Percentiles rank a stretch among this genome's conserved stretches.
Evolutionary conservation across 2,888 invertebrate species (phyloP).

Genomic region (Oscheius myriophilus): DNA sequence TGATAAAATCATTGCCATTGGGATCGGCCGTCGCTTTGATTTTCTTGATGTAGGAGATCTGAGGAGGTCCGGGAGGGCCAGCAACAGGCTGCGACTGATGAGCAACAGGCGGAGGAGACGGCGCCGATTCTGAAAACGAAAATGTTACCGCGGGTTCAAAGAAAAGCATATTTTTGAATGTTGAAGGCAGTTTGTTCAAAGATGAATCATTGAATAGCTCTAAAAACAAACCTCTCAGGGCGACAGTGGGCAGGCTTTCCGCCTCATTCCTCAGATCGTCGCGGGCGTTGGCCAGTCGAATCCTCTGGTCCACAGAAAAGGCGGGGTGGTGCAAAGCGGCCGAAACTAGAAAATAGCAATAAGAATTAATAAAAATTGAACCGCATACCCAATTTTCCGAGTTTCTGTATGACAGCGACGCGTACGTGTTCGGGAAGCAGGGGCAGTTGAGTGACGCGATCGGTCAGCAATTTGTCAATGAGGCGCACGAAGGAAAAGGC

Average conservation of each 20-base stretch:
- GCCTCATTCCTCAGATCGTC: conserved; percentile 24
- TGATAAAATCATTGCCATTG: conserved; percentile 5
- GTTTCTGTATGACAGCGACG: conserved; percentile 31
- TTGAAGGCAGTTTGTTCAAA: background rate
- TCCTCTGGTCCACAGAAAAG: conserved; percentile 34
- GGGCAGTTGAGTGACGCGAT: conserved; percentile 22
- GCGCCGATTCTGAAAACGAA: background rate
- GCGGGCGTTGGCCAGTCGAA: conserved; percentile 30
- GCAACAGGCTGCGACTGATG: background rate
- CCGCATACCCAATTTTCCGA: conserved; percentile 31
- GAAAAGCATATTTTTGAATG: background rate
- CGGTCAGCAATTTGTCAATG: conserved; percentile 24
- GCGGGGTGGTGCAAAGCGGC: conserved; percentile 51
- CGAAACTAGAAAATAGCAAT: conserved; percentile 31
- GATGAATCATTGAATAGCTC: no score
- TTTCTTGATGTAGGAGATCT: background rate
- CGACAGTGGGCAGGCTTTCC: background rate
- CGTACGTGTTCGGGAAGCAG: conserved; percentile 26
- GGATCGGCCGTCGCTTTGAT: background rate
- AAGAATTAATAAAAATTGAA: background rate
- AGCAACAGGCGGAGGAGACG: background rate
- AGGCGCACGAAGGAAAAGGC: conserved; percentile 25
- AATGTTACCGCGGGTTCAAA: no score
- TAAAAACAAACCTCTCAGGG: background rate
- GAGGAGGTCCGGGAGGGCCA: background rate